Base-by-base conservation (phyloP, 1,140 invertebrate genomes). In the Trypoxylus dichotomus region DNA sequence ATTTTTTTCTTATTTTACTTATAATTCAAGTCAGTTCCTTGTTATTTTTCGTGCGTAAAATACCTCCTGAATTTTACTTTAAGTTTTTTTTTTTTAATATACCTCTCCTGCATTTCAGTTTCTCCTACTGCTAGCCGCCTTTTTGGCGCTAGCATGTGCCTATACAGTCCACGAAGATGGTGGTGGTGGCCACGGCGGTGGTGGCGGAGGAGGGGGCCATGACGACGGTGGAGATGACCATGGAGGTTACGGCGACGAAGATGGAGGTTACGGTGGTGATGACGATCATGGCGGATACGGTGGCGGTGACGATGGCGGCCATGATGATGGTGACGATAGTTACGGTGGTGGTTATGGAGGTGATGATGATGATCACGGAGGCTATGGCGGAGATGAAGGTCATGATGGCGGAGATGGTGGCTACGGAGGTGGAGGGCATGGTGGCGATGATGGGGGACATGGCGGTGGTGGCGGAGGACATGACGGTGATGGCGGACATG, bases 331-430 rank as follows among this genome's bases (percentile, higher is more conserved):
- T 3, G 6, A 63, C 19, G 79, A 11, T 71, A 77, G 72, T 8
- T 79, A 78, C 19, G 78, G 72, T 8, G 80, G 79, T 25, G 76
- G 79, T 71, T 74, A 79, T 24, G 79, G 80, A 6, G 78, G 79
- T 11, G 80, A 78, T 8, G 79, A 76, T 0, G 80, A 29, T 32
- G 32, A 7, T 7, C 32, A 32, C 32, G 60, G 60, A 3, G 60
- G 60, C 0, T 19, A 6, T 27, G 71, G 32, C n/a, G 15, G 24
- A 5, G 27, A 10, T 25, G 5, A 25, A 5, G 76, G 76, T 0
- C 63, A 15, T 0, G 63, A 41, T 19, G 76, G 76, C 15, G 27
- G 47, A 15, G 68, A 63, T 6, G 27, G 37, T 11, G 37, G 60
- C 3, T 1, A 29, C 21, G 63, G 43, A 8, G 32, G 41, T 8